These are phyloP conservation scores for Spinibarbus caldwelli DNA, from an alignment of 2,797 vertebrate genomes.

Conservation along the genomic window DNA sequence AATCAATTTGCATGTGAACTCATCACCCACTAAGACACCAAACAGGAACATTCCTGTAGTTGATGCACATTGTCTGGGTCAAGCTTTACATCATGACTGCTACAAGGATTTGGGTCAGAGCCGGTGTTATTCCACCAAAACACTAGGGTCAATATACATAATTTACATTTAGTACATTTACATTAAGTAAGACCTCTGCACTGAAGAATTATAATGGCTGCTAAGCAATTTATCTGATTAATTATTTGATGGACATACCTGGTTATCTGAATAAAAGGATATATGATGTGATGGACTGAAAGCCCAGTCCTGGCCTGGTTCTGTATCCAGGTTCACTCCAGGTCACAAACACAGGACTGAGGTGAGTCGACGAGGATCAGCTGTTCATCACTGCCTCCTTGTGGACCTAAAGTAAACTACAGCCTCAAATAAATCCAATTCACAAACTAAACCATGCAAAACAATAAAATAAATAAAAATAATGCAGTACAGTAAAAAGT, in stretches of 20 bases:
- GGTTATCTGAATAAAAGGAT: not conserved
- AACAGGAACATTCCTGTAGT: not conserved
- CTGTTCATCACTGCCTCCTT: conserved; percentile 58
- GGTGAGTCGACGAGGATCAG: not conserved
- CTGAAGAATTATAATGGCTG: not conserved
- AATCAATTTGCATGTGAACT: not conserved
- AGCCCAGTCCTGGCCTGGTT: conserved; percentile 23
- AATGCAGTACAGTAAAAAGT: not conserved
- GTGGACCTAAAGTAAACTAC: conserved; percentile 46
- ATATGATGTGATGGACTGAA: not conserved
- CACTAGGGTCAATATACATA: not conserved
- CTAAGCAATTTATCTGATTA: not conserved
- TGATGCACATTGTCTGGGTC: conserved; percentile 10
- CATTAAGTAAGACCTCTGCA: not conserved
- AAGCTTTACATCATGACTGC: not conserved
- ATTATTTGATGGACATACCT: not conserved
- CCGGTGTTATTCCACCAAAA: not conserved
- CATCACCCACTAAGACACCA: not conserved
- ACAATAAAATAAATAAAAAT: not conserved
- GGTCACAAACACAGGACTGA: conserved; percentile 25
- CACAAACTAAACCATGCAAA: not conserved
- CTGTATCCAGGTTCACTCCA: conserved; percentile 22
- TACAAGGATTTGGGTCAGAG: conserved; percentile 8
- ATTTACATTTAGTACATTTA: not conserved
- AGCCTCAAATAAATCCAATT: not conserved